Evolutionary conservation across 2,888 invertebrate genomes (phyloP).

Genomic region (Athetis lepigone): DNA sequence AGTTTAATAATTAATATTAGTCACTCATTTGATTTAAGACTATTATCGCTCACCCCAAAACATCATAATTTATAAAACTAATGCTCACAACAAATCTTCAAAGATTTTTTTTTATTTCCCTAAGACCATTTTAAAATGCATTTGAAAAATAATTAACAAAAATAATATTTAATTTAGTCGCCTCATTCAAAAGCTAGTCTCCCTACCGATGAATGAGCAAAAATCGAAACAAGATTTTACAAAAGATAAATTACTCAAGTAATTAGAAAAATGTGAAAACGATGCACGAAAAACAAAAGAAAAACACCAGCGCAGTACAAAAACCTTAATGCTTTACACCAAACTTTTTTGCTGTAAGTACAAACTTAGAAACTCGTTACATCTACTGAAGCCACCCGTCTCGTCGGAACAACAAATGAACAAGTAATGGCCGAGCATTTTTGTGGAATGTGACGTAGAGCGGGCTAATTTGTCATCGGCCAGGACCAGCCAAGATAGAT

Average conservation of each 20-base stretch:
- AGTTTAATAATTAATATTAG: too few relatives aligned
- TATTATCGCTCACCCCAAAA: too few relatives aligned
- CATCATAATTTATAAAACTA: too few relatives aligned
- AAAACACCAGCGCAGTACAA: neutral
- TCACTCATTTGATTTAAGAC: too few relatives aligned
- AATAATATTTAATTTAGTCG: too few relatives aligned
- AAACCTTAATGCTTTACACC: neutral
- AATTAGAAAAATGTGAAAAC: neutral
- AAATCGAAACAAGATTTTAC: too few relatives aligned
- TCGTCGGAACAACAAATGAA: slow-evolving; percentile 71
- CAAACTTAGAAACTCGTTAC: slow-evolving; percentile 61
- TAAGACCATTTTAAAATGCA: too few relatives aligned
- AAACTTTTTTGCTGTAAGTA: slow-evolving; percentile 21
- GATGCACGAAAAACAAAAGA: neutral
- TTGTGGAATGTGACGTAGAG: slow-evolving; percentile 66
- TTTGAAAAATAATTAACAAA: too few relatives aligned
- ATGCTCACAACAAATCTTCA: too few relatives aligned
- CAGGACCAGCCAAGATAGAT: slow-evolving; percentile 38
- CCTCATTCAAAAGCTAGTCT: too few relatives aligned
- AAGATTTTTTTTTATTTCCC: too few relatives aligned
- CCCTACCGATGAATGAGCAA: too few relatives aligned
- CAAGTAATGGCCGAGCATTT: slow-evolving; percentile 72
- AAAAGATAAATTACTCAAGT: neutral
- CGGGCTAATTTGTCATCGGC: slow-evolving; percentile 66
- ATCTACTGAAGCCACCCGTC: slow-evolving; percentile 47